These are phyloP conservation scores for Zaprionus taronus DNA, from an alignment of 1,140 invertebrate species.

Conservation along the genomic window DNA sequence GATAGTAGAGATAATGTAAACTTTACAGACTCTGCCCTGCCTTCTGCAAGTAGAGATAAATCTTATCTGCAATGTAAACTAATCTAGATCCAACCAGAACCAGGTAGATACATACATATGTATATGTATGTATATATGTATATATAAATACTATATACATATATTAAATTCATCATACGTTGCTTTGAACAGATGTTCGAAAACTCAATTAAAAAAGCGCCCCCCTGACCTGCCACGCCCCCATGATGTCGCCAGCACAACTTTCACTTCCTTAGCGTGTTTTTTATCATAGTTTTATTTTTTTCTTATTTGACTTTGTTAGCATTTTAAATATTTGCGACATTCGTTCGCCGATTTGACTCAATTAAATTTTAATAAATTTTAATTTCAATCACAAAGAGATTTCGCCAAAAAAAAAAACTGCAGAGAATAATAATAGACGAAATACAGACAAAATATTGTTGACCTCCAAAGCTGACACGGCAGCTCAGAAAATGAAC, in stretches of 20 bases:
- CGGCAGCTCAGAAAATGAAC: slow-evolving; percentile 65
- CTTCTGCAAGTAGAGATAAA: background rate
- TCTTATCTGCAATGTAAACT: background rate
- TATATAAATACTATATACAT: background rate
- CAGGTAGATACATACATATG: no score
- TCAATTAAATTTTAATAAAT: slow-evolving; percentile 77
- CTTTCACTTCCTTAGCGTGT: slow-evolving; percentile 35
- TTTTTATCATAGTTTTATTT: slow-evolving; percentile 11
- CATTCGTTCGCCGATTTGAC: slow-evolving; percentile 47
- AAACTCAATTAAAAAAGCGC: slow-evolving; percentile 1
- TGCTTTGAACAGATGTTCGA: background rate
- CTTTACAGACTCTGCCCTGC: background rate
- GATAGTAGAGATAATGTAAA: background rate
- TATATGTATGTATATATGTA: background rate
- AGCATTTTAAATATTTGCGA: slow-evolving; percentile 1
- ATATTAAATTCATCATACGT: background rate
- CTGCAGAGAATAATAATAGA: slow-evolving; percentile 31
- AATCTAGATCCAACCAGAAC: background rate
- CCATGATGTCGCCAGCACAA: slow-evolving; percentile 1
- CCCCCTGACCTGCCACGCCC: slow-evolving; percentile 1
- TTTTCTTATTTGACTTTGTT: slow-evolving; percentile 3
- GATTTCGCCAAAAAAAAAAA: slow-evolving; percentile 47
- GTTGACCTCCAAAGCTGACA: slow-evolving; percentile 72
- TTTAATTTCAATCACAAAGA: slow-evolving; percentile 70
- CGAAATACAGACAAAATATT: slow-evolving; percentile 41